Evolutionary conservation across 2,888 invertebrate genomes (phyloP), one percentile per base, ranked within the genome.

Genomic region (Lymantria dispar): DNA sequence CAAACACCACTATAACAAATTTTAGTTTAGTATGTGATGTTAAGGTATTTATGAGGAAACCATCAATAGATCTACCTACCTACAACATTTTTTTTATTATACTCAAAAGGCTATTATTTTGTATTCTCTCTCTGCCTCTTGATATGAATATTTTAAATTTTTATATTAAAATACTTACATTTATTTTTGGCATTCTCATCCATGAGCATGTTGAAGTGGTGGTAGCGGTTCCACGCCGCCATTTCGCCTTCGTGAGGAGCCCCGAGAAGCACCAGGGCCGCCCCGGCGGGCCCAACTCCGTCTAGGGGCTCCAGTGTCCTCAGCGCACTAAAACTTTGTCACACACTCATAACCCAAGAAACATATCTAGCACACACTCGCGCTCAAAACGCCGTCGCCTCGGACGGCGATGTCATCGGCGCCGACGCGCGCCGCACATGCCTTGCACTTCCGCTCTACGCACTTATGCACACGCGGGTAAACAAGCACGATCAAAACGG

Each of bases 161-260:
- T 5, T 13, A 15, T 15, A 12, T 12, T 11, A 39, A 11, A 36
- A 47, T 70, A 93, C 94, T 93, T 84, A 94, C 94, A 89, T 92
- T 94, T 94, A 75, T 92, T 93, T 90, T 94, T 94, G 81, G 92
- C 93, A 90, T 94, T 94, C 84, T 92, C 92, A 70, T 94, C 94
- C 94, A 94, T 93, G 79, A 94, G 93, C 93, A 94, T 93, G 82
- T 85, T 90, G 87, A 94, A 93, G 87, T 94, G 94, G 87, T 94
- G 94, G 91, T 95, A 94, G 89, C 94, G 94, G 84, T 94, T 94
- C 94, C 94, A 94, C 92, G 92, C 92, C 79, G 94, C 94, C 94
- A 94, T 94, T 88, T 93, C 93, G 92, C 92, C 92, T 89, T 89
- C 88, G 90, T 90, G 90, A 76, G 91, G 91, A 91, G 91, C 91